These are phyloP conservation scores for Gobio occitaniae DNA, from an alignment of 2,797 vertebrate genomes.

Conservation along the genomic window DNA sequence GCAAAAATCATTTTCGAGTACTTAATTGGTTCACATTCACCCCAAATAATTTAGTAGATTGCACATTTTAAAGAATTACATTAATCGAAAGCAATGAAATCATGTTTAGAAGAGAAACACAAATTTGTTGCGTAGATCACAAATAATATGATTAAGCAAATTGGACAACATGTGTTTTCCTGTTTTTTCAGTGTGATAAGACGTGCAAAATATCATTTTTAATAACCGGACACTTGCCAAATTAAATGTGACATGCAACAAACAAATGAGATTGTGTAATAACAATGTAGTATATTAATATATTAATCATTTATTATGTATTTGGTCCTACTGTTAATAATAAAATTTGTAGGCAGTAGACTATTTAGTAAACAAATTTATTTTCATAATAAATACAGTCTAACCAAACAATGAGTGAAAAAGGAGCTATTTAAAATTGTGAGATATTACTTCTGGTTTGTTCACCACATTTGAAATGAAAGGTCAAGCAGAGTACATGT, in stretches of 20 bases:
- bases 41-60: no score
- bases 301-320: neutral
- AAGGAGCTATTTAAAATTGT: neutral
- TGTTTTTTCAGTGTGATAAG: no score
- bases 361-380: neutral
- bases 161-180: no score
- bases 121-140: no score
- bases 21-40: no score
- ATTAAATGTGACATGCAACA: neutral
- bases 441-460: neutral
- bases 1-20: no score
- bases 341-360: neutral
- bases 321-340: neutral
- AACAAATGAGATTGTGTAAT: neutral
- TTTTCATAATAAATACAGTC: neutral
- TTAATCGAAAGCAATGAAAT: no score
- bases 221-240: no score
- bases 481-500: neutral
- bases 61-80: no score
- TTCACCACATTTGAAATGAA: conserved; percentile 30
- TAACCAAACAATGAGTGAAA: neutral
- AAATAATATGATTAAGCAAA: no score
- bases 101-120: no score
- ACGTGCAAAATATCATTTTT: no score
- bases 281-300: neutral